Evolutionary conservation across 2,113 vertebrate species (phyloP).

Genomic region (Vulpes ferrilata): DNA sequence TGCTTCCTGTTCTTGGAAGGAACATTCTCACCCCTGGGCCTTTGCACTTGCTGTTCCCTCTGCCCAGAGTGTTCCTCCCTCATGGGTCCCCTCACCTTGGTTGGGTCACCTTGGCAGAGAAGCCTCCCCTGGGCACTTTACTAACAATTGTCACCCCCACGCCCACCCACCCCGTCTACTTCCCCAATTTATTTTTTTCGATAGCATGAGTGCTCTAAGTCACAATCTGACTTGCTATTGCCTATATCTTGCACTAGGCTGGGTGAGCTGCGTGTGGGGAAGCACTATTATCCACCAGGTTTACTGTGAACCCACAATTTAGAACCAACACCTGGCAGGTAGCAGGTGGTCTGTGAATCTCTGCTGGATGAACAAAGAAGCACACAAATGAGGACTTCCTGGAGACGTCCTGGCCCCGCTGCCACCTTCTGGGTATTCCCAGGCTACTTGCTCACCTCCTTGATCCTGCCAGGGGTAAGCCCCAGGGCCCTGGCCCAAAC

Average conservation of each 20-base stretch:
- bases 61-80: neutral
- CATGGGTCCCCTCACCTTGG: neutral
- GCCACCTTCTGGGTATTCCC: neutral
- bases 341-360: neutral
- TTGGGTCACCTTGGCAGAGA: neutral
- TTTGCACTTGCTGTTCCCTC: neutral
- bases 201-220: neutral
- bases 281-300: accelerated
- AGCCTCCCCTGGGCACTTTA: neutral
- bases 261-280: neutral
- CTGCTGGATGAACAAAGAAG: neutral
- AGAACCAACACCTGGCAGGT: neutral
- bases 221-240: neutral
- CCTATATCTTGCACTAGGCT: neutral
- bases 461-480: neutral
- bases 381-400: neutral
- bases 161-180: no score
- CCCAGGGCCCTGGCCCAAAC: neutral
- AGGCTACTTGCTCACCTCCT: neutral
- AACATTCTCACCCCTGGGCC: neutral
- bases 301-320: neutral
- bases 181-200: neutral
- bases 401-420: neutral
- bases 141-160: neutral
- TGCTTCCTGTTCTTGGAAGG: neutral